Base-by-base conservation (phyloP, 2,888 invertebrate species). In the Clistopyga incitator region DNA sequence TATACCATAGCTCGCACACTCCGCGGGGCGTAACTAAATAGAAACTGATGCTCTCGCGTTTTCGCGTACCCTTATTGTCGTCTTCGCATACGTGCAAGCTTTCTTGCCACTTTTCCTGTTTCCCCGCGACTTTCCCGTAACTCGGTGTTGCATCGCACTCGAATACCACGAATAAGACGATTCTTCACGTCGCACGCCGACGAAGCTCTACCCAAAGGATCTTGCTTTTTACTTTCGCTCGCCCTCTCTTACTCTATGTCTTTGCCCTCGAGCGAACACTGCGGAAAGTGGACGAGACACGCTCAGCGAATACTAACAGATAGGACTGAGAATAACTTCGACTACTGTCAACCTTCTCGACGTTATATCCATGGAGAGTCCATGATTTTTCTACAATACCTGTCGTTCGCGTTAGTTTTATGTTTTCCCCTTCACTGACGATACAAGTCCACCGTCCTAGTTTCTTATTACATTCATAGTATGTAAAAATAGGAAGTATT, bases 11-110 rank as follows among this genome's bases (percentile, higher is more conserved):
- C 56, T 54, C 82, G 34, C 50, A 42, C 85, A 88, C 86, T 85
- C 84, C 87, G 86, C 86, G 86, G 86, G 88, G 88, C 87, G 89
- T 89, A 90, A 89, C 90, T 90, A 90, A 90, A 90, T 89, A 90
- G 90, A 90, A 90, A 90, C 90, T 89, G 90, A 90, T 90, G 89
- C 89, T 85, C 70, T 68, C 81, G 88, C 86, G 87, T 85, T 85
- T 84, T 86, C 87, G 86, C 86, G 86, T 86, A 89, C 88, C 89
- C 89, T 89, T 90, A 89, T 90, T 88, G 90, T 90, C 89, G 89
- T 87, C 86, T 84, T 85, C 85, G 87, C 87, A 89, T 89, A 90
- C 87, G 87, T 87, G 88, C 81, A 90, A 88, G 86, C 89, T 90
- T 89, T 87, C 87, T 82, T 86, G 87, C 88, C 87, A 86, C 84